These are phyloP conservation scores for Anolis carolinensis DNA, from an alignment of 2,113 vertebrate species.

Conservation along the genomic window DNA sequence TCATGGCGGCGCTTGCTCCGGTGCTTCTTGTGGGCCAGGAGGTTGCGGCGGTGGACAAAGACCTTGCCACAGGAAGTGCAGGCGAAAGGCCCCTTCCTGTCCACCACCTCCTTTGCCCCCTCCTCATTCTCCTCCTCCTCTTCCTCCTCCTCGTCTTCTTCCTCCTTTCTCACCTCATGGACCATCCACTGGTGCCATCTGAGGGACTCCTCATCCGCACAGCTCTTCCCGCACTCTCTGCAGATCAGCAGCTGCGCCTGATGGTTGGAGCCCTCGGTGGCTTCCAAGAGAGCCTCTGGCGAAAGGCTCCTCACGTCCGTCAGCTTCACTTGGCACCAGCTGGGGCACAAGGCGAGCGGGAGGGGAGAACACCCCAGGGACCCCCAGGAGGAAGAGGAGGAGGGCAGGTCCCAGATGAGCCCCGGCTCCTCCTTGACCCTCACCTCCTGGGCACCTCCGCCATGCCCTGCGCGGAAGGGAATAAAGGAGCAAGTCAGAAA, in stretches of 20 bases:
- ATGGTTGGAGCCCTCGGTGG: fast-evolving
- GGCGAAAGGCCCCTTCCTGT: constrained; percentile 72
- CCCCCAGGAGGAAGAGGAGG: fast-evolving
- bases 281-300: background rate
- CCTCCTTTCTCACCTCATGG: too few species aligned
- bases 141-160: background rate
- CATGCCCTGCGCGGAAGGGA: background rate
- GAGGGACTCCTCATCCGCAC: background rate
- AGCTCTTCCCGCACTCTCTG: background rate
- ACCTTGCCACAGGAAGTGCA: constrained; percentile 74
- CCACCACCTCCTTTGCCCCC: too few species aligned
- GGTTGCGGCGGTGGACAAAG: constrained; percentile 74
- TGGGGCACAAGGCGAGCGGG: fast-evolving
- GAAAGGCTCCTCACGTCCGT: background rate
- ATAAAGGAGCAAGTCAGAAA: fast-evolving
- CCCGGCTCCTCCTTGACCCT: fast-evolving
- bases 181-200: too few species aligned
- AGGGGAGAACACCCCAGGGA: fast-evolving
- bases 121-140: too few species aligned
- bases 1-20: constrained; percentile 51
- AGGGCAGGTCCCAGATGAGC: fast-evolving
- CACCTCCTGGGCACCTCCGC: fast-evolving
- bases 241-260: background rate
- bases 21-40: constrained; percentile 72
- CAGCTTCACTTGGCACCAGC: background rate